Conservation (phyloP, 1,140 invertebrate genomes). For the Theocolax elegans region DNA sequence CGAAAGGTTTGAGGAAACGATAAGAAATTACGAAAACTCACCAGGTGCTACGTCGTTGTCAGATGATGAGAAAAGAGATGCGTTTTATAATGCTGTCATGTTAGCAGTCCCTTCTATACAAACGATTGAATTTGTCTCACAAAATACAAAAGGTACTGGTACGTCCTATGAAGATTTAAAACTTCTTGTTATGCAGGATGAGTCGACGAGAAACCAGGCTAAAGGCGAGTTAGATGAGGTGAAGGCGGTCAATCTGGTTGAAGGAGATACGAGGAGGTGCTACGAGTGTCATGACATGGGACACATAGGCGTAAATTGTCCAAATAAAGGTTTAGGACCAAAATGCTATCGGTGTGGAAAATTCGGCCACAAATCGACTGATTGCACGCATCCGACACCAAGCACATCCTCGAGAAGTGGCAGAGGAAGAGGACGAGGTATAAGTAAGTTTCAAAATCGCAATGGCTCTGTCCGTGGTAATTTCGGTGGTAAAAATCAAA, state of each 20-base stretch:
- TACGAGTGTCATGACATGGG: no score
- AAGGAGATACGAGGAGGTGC: no score
- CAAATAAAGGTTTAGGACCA: background rate
- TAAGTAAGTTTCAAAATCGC: no score
- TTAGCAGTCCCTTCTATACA: constrained; percentile 38
- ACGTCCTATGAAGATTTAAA: constrained; percentile 43
- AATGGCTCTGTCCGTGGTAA: no score
- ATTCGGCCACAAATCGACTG: no score
- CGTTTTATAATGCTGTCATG: constrained; percentile 42
- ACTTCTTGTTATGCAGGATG: constrained; percentile 36
- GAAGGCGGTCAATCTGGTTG: background rate
- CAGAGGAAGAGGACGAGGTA: no score
- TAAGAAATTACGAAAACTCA: constrained; percentile 39
- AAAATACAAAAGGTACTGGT: constrained; percentile 30
- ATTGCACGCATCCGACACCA: no score
- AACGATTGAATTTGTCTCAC: constrained; percentile 38
- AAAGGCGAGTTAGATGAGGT: background rate
- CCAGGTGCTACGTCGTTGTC: constrained; percentile 32
- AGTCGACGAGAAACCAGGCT: constrained; percentile 21
- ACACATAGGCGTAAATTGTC: background rate
- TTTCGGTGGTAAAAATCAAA: no score
- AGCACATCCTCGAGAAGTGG: no score
- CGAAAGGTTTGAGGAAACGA: constrained; percentile 41
- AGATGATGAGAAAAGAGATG: constrained; percentile 43
- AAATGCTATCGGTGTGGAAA: no score